A percentile compares a stretch with the other conserved stretches of the same genome.
These are phyloP conservation scores for Pheucticus melanocephalus DNA, from an alignment of 2,113 vertebrate genomes.

Conservation along the genomic window DNA sequence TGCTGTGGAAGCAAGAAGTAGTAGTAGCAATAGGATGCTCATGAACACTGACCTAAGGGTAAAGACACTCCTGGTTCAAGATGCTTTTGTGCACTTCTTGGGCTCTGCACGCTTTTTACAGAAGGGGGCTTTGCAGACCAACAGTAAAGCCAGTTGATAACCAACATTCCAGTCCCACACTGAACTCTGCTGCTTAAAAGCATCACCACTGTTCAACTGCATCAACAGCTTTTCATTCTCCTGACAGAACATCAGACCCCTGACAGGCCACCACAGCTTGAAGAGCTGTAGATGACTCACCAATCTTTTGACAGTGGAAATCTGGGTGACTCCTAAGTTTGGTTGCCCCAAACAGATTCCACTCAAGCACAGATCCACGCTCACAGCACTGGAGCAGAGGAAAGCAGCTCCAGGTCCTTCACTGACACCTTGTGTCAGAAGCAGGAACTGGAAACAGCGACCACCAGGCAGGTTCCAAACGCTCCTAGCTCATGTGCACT, in stretches of 20 bases:
- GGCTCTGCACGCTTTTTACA: background rate
- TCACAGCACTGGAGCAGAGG: background rate
- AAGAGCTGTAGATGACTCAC: background rate
- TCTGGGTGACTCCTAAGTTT: background rate
- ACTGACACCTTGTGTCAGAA: conserved; percentile 57
- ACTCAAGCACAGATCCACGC: background rate
- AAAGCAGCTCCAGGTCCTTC: background rate
- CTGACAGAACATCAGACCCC: background rate
- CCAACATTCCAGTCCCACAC: background rate
- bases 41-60: background rate
- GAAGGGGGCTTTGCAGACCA: rapidly evolving
- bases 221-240: background rate
- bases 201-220: rapidly evolving
- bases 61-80: background rate
- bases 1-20: background rate
- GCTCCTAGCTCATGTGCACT: background rate
- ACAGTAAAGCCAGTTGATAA: background rate
- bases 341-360: background rate
- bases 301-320: background rate
- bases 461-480: background rate
- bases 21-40: background rate
- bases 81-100: background rate
- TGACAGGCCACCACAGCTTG: background rate
- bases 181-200: background rate
- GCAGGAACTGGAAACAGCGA: background rate